These are phyloP conservation scores for Merops nubicus DNA, from an alignment of 2,113 vertebrate genomes.

Conservation along the genomic window DNA sequence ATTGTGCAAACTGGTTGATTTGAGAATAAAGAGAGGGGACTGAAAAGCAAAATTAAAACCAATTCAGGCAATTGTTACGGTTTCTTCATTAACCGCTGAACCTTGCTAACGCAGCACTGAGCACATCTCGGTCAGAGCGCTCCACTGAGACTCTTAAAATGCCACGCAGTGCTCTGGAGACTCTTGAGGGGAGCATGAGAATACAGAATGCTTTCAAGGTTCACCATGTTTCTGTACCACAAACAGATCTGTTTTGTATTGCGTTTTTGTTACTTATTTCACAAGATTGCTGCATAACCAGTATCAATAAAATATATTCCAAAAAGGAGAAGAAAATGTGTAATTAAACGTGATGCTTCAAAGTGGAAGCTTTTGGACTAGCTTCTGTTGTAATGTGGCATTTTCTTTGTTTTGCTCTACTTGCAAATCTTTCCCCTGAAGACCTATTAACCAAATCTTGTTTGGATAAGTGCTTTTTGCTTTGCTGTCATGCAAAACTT, in stretches of 20 bases:
- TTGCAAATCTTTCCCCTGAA: conserved; percentile 41
- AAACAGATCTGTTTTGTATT: conserved; percentile 68
- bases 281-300: conserved; percentile 52
- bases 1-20: conserved; percentile 76
- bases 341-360: conserved; percentile 17
- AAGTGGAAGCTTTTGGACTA: conserved; percentile 62
- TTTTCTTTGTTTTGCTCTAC: conserved; percentile 68
- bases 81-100: conserved; percentile 65
- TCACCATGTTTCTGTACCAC: conserved; percentile 66
- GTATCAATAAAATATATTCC: conserved; percentile 73
- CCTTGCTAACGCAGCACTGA: background rate
- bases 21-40: conserved; percentile 70
- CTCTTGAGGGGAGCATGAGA: conserved; percentile 42
- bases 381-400: conserved; percentile 73
- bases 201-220: conserved; percentile 59
- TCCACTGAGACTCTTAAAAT: conserved; percentile 64
- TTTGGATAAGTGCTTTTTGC: conserved; percentile 52
- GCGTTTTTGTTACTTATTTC: conserved; percentile 70
- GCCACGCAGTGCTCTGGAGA: conserved; percentile 67
- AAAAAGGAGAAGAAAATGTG: conserved; percentile 27
- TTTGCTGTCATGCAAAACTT: conserved; percentile 71
- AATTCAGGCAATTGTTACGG: conserved; percentile 55
- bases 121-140: conserved; percentile 11
- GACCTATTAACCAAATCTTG: conserved; percentile 26
- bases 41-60: conserved; percentile 50